Evolutionary conservation across 2,888 invertebrate species (phyloP).

Genomic region (Mythimna vitellina): DNA sequence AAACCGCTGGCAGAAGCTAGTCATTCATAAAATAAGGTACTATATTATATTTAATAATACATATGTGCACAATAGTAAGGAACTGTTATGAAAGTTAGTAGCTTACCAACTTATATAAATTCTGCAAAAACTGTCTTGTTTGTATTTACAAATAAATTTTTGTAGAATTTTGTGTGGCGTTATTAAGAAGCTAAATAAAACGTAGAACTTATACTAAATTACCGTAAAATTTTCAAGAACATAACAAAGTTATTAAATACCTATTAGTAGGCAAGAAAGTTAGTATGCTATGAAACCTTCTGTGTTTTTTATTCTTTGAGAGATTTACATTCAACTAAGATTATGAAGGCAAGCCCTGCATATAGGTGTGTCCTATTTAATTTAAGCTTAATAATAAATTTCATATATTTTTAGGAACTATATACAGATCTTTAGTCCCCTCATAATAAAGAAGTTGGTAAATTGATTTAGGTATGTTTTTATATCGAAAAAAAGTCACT

Average conservation of each 20-base stretch:
- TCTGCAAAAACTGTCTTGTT: too few species aligned
- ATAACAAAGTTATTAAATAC: background rate
- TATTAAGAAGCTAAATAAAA: background rate
- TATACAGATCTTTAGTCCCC: background rate
- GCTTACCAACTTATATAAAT: background rate
- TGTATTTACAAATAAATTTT: background rate
- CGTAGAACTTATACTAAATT: background rate
- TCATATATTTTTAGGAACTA: background rate
- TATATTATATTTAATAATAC: too few species aligned
- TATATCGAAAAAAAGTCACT: background rate
- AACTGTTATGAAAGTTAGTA: background rate
- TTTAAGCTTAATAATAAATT: background rate
- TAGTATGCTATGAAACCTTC: slow-evolving; percentile 1
- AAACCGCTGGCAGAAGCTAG: too few species aligned
- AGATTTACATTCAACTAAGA: slow-evolving; percentile 43
- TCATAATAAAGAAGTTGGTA: background rate
- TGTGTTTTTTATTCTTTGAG: slow-evolving; percentile 43
- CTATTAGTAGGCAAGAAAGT: background rate
- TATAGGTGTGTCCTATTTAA: slow-evolving; percentile 24
- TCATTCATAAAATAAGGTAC: background rate
- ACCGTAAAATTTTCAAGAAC: background rate
- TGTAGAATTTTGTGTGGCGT: background rate
- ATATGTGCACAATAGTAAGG: background rate
- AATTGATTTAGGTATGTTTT: background rate
- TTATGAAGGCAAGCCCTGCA: slow-evolving; percentile 39